Percentiles rank a stretch among this genome's conserved stretches.
Evolutionary conservation across 2,888 invertebrate genomes (phyloP).

Genomic region (Syrphus vitripennis): DNA sequence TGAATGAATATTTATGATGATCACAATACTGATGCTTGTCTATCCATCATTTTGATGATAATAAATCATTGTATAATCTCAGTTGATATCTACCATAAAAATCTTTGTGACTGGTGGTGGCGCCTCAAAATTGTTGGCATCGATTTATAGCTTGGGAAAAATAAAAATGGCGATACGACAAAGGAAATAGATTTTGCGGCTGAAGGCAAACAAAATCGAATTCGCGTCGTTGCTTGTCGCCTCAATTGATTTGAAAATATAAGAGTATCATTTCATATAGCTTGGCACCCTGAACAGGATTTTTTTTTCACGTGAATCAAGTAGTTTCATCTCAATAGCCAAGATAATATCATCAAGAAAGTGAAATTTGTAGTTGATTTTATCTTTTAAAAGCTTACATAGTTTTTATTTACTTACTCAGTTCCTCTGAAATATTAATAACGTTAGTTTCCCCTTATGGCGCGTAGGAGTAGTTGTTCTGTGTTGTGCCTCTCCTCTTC

Average conservation of each 20-base stretch:
- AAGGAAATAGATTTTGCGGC: background rate
- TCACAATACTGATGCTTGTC: constrained; percentile 40
- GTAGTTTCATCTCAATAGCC: background rate
- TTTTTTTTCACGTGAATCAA: background rate
- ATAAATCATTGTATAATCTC: constrained; percentile 63
- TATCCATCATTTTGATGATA: constrained; percentile 48
- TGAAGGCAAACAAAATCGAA: background rate
- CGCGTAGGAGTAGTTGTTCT: too few relatives aligned
- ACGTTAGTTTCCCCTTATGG: too few relatives aligned
- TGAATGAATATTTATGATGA: constrained; percentile 25
- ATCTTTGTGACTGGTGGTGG: constrained; percentile 6
- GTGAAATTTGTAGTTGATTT: background rate
- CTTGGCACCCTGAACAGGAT: background rate
- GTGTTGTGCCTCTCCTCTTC: too few relatives aligned
- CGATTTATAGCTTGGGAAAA: constrained; percentile 1
- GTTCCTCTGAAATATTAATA: too few relatives aligned
- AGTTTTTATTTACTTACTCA: too few relatives aligned
- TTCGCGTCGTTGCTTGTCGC: background rate
- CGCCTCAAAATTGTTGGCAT: constrained; percentile 10
- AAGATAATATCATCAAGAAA: background rate
- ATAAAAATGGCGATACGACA: background rate
- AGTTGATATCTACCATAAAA: constrained; percentile 41
- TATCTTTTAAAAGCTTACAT: too few relatives aligned
- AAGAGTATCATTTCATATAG: background rate
- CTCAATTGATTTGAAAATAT: background rate